Base-by-base conservation (phyloP, 2,888 invertebrate genomes). In the Xylota sylvarum region DNA sequence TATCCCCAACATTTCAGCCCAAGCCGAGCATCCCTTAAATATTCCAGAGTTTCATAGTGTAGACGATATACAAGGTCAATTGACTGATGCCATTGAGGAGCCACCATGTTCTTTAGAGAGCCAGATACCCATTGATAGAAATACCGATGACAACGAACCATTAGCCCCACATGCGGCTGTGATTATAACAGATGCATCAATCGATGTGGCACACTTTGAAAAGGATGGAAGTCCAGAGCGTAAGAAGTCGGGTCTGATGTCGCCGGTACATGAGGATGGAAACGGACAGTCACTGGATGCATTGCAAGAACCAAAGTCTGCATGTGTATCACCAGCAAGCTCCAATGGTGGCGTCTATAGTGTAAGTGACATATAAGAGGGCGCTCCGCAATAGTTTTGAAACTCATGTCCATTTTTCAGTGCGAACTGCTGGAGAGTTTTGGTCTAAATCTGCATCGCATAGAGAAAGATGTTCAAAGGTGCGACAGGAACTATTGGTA, bases 401-500 rank as follows among this genome's bases (percentile, higher is more conserved):
- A 27, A 0, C 7, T 32, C 52, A 46, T 69, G 2, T 60, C 27
- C 27, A 65, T 7, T 94, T 94, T 23, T 48, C 93, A 98, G 97
- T 95, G 95, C 89, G 98, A 98, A 91, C 92, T 98, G 62, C 93
- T 98, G 88, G 97, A 97, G 90, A 94, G 94, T 50, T 97, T 97
- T 89, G 97, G 97, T 0, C 92, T 98, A 65, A 99, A 99, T 90
- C 93, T 98, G 19, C 98, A 99, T 92, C 95, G 98, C 52, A 98
- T 98, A 88, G 98, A 99, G 91, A 99, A 99, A 91, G 98, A 98
- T 91, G 98, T 99, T 0, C 98, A 98, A 92, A 93, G 98, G 76
- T 99, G 98, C 92, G 98, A 99, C 93, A 94, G 98, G 62, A 98
- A 98, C 92, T 97, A 98, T 91, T 96, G 96, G 92, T 99, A 98